These are phyloP conservation scores for Pharmacophagus antenor DNA, from an alignment of 2,888 invertebrate genomes.

Conservation along the genomic window DNA sequence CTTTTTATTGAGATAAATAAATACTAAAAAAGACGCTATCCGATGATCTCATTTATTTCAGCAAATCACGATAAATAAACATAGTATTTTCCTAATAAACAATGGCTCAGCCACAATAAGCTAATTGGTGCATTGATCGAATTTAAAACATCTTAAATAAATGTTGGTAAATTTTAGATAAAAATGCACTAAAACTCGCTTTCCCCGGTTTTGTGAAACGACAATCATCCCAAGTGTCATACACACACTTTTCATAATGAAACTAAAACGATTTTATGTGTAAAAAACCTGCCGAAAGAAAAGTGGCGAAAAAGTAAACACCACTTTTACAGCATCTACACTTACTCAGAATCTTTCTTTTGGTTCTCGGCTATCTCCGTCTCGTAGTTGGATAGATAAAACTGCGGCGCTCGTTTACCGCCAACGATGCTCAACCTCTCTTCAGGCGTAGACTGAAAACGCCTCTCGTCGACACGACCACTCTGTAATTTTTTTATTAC, in stretches of 20 bases:
- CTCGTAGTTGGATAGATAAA: conserved; percentile 96
- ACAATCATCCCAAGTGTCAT: neutral
- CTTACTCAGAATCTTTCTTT: conserved; percentile 98
- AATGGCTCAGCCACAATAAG: too few relatives aligned
- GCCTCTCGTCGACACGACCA: conserved; percentile 93
- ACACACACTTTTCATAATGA: neutral
- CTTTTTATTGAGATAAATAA: too few relatives aligned
- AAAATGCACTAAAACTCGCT: too few relatives aligned
- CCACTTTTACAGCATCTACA: conserved; percentile 27
- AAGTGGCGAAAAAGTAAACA: conserved; percentile 20
- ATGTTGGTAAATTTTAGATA: too few relatives aligned
- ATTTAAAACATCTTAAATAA: too few relatives aligned
- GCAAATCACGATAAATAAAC: too few relatives aligned
- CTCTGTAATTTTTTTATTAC: conserved; percentile 73
- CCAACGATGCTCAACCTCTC: conserved; percentile 96
- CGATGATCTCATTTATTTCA: too few relatives aligned
- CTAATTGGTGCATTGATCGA: too few relatives aligned
- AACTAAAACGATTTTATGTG: conserved; percentile 19
- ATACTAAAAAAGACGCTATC: too few relatives aligned
- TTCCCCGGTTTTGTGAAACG: neutral
- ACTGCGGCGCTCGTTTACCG: conserved; percentile 98
- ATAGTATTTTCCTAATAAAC: too few relatives aligned
- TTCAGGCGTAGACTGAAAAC: conserved; percentile 94
- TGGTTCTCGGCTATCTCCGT: conserved; percentile 98
- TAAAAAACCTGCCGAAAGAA: conserved; percentile 5